phyloP scores from a whole-genome alignment of 2,888 invertebrate species.

The Amaurobius ferox region DNA sequence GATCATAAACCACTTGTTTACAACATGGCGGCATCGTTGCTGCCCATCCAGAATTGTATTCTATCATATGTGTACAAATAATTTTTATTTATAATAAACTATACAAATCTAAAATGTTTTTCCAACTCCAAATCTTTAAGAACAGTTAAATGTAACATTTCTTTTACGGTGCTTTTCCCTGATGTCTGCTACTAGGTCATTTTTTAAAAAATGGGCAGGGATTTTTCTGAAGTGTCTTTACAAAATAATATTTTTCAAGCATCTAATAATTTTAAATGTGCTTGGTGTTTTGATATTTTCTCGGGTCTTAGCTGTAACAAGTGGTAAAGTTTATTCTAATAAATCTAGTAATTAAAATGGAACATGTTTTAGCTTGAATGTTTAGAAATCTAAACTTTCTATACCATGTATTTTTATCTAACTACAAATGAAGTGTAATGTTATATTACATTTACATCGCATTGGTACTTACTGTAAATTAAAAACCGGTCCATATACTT shows the following conservation, averaged over 20 bases:
- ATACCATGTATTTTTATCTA: too few relatives aligned
- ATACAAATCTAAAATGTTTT: not conserved
- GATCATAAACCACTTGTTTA: slow-evolving; percentile 46
- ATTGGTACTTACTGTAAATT: too few relatives aligned
- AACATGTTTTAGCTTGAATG: too few relatives aligned
- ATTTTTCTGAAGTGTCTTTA: slow-evolving; percentile 37
- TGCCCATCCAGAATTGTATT: not conserved
- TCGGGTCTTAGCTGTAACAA: slow-evolving; percentile 44
- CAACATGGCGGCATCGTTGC: slow-evolving; percentile 45
- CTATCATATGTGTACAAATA: not conserved
- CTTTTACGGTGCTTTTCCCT: slow-evolving; percentile 31
- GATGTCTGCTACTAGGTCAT: slow-evolving; percentile 62
- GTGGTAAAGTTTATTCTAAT: slow-evolving; percentile 36
- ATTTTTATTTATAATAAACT: not conserved
- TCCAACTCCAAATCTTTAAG: not conserved
- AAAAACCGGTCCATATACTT: too few relatives aligned
- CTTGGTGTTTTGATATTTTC: slow-evolving; percentile 38
- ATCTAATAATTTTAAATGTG: slow-evolving; percentile 41
- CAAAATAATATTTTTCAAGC: slow-evolving; percentile 35
- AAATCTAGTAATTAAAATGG: too few relatives aligned
- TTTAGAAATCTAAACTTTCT: too few relatives aligned
- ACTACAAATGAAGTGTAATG: too few relatives aligned
- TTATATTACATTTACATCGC: too few relatives aligned
- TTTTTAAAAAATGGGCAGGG: slow-evolving; percentile 57
- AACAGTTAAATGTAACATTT: slow-evolving; percentile 33